These are phyloP conservation scores for Lochmaea capreae DNA, from an alignment of 2,888 invertebrate genomes.

Conservation along the genomic window DNA sequence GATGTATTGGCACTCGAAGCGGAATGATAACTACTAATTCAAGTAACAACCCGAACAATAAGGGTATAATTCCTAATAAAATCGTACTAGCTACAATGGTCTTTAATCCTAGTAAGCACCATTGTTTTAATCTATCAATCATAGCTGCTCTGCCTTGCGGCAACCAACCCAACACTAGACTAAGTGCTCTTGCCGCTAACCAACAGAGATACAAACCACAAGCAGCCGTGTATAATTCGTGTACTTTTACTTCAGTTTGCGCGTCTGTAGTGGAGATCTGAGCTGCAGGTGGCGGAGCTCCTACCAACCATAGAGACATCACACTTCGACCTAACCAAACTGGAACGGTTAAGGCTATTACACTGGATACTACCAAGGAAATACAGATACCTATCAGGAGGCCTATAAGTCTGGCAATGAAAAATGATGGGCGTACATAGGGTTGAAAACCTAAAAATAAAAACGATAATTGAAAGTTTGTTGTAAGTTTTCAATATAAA, in stretches of 20 bases:
- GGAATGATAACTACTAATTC: conserved; percentile 94
- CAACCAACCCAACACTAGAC: conserved; percentile 86
- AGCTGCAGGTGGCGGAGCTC: conserved; percentile 64
- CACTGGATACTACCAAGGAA: conserved; percentile 86
- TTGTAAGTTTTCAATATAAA: no score
- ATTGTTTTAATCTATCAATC: conserved; percentile 76
- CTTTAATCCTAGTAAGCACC: conserved; percentile 80
- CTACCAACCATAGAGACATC: conserved; percentile 87
- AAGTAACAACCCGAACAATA: conserved; percentile 90
- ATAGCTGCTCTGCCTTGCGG: conserved; percentile 88
- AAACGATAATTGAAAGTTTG: conserved; percentile 11
- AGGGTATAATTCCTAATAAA: conserved; percentile 89
- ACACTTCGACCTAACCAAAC: conserved; percentile 90
- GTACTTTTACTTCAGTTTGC: conserved; percentile 70
- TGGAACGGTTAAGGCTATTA: conserved; percentile 88
- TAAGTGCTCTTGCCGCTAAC: conserved; percentile 86
- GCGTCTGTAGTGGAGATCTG: conserved; percentile 56
- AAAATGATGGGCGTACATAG: conserved; percentile 87
- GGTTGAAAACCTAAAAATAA: conserved; percentile 82
- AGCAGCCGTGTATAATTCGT: conserved; percentile 96
- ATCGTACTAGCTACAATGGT: conserved; percentile 82
- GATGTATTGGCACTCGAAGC: conserved; percentile 89
- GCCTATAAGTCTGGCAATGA: conserved; percentile 76
- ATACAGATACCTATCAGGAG: conserved; percentile 83
- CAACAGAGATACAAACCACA: conserved; percentile 95